Conservation (phyloP, 2,113 vertebrate genomes). For the Lepus timidus region DNA sequence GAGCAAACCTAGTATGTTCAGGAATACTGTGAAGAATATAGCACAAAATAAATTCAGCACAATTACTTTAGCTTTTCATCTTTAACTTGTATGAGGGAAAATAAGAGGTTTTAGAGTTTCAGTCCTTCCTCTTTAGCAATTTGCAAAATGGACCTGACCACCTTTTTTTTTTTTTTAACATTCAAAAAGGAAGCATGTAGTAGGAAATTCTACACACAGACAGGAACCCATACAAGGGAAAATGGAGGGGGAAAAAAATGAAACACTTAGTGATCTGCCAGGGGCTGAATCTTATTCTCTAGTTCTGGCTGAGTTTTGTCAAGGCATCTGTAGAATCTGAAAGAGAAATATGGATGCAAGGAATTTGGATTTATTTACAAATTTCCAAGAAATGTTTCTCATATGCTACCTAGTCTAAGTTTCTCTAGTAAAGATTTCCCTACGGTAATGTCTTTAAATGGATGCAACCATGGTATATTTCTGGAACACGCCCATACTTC, state of each 20-base stretch:
- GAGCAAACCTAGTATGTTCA: conserved; percentile 27
- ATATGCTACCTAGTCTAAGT: neutral
- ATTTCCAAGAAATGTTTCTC: conserved; percentile 46
- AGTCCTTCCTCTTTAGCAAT: neutral
- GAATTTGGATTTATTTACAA: conserved; percentile 27
- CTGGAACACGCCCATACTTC: neutral
- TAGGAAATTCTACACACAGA: conserved; percentile 44
- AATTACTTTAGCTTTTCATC: conserved; percentile 26
- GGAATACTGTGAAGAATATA: neutral
- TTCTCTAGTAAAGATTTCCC: conserved; percentile 18
- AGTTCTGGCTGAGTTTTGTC: conserved; percentile 46
- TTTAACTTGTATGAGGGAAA: neutral
- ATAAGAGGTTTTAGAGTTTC: neutral
- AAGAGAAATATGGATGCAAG: conserved; percentile 45
- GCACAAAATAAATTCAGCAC: neutral
- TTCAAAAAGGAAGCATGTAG: conserved; percentile 43
- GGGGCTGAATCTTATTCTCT: conserved; percentile 18
- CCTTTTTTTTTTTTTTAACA: conserved; percentile 3
- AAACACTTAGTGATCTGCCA: conserved; percentile 55
- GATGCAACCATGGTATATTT: neutral
- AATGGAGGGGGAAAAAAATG: conserved; percentile 37
- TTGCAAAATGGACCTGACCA: conserved; percentile 35
- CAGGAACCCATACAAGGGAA: conserved; percentile 34
- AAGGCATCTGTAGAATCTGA: conserved; percentile 17
- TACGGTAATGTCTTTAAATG: conserved; percentile 49